phyloP scores from a whole-genome alignment of 2,888 invertebrate species.

The Amiota minor region DNA sequence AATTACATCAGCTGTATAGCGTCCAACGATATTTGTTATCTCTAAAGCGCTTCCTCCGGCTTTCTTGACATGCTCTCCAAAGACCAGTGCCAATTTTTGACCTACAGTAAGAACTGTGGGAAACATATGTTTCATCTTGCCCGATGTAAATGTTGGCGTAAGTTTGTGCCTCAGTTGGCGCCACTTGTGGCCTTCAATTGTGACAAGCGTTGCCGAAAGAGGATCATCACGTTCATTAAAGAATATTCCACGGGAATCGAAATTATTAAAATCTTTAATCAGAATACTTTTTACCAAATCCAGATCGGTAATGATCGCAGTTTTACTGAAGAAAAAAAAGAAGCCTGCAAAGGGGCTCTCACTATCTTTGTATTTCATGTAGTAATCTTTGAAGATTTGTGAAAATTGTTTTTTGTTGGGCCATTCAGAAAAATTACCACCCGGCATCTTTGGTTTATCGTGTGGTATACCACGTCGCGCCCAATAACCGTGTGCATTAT shows the following conservation, averaged over 20 bases:
- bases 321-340: slow-evolving; percentile 44
- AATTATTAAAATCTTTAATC: slow-evolving; percentile 58
- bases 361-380: slow-evolving; percentile 47
- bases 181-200: slow-evolving; percentile 67
- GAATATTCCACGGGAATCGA: slow-evolving; percentile 57
- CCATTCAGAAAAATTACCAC: slow-evolving; percentile 48
- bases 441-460: slow-evolving; percentile 36
- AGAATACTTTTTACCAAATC: slow-evolving; percentile 58
- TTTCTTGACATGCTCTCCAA: slow-evolving; percentile 30
- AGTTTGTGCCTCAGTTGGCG: slow-evolving; percentile 60
- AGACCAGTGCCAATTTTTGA: slow-evolving; percentile 32
- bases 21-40: slow-evolving; percentile 72
- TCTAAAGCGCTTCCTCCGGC: slow-evolving; percentile 58
- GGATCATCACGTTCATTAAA: slow-evolving; percentile 64
- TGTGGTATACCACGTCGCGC: slow-evolving; percentile 43
- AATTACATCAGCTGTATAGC: slow-evolving; percentile 75
- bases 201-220: slow-evolving; percentile 66
- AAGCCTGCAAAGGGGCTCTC: slow-evolving; percentile 50
- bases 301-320: slow-evolving; percentile 46
- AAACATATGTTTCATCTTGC: slow-evolving; percentile 74
- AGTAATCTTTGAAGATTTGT: slow-evolving; percentile 38
- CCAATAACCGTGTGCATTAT: slow-evolving; percentile 46
- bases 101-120: slow-evolving; percentile 47
- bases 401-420: slow-evolving; percentile 2
- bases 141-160: slow-evolving; percentile 59